phyloP scores from a whole-genome alignment of 2,888 invertebrate species.

The Eurytoma californica region DNA sequence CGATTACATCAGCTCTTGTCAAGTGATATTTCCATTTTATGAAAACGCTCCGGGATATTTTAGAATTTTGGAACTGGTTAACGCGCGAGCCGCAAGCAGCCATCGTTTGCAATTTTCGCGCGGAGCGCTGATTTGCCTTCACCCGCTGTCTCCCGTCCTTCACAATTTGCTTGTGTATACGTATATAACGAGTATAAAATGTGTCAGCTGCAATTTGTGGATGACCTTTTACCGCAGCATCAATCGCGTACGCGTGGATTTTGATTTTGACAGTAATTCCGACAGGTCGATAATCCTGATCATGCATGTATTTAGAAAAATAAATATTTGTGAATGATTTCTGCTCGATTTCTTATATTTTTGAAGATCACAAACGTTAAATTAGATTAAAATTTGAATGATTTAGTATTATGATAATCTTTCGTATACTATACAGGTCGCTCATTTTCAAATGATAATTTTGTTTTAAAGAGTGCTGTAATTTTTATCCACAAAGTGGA shows the following conservation, averaged over 20 bases:
- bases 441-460: too few relatives aligned
- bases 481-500: conserved; percentile 9
- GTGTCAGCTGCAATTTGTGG: conserved; percentile 26
- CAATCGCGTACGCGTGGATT: neutral
- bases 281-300: too few relatives aligned
- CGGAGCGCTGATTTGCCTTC: conserved; percentile 1
- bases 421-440: too few relatives aligned
- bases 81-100: neutral
- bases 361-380: too few relatives aligned
- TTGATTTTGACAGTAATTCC: neutral
- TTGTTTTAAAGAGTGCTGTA: too few relatives aligned
- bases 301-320: too few relatives aligned
- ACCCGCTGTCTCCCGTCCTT: neutral
- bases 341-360: too few relatives aligned
- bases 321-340: too few relatives aligned
- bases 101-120: neutral
- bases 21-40: conserved; percentile 35
- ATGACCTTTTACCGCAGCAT: neutral
- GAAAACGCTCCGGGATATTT: conserved; percentile 35
- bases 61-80: neutral
- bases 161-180: neutral
- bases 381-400: too few relatives aligned
- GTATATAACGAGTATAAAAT: conserved; percentile 24
- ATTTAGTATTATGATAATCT: too few relatives aligned
- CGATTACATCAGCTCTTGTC: neutral